phyloP scores from a whole-genome alignment of 2,797 vertebrate species.

The Phataginus tricuspis region DNA sequence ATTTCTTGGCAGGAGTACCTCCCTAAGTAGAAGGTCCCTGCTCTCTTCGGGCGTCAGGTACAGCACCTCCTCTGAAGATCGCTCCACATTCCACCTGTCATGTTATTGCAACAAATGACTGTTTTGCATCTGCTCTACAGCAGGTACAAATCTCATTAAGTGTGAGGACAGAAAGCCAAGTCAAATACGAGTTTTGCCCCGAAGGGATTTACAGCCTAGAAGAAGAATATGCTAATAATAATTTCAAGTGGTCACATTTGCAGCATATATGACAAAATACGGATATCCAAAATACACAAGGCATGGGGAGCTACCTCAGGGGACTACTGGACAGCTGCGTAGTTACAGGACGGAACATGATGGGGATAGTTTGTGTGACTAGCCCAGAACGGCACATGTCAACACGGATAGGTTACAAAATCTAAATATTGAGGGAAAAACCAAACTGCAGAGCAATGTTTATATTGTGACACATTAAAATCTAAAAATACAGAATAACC shows the following conservation, averaged over 20 bases:
- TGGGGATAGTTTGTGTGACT: too few relatives aligned
- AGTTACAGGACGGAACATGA: background rate
- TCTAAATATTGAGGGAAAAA: background rate
- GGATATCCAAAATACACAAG: background rate
- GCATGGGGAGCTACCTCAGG: background rate
- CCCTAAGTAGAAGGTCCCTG: background rate
- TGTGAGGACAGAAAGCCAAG: background rate
- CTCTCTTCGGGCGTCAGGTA: background rate
- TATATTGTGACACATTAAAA: background rate
- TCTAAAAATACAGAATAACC: background rate
- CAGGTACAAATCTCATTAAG: background rate
- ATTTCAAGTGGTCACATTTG: background rate
- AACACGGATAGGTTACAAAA: too few relatives aligned
- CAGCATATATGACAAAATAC: background rate
- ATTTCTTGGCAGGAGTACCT: background rate
- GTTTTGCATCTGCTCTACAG: accelerated
- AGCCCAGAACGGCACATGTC: background rate
- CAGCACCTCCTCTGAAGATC: background rate
- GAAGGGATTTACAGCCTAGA: background rate
- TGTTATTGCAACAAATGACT: background rate
- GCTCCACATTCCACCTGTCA: background rate
- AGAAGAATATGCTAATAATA: background rate
- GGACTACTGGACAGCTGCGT: accelerated
- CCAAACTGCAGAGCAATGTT: background rate
- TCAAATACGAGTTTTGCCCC: background rate